These are phyloP conservation scores for Dryadula phaetusa DNA, from an alignment of 2,888 invertebrate genomes.

Conservation along the genomic window DNA sequence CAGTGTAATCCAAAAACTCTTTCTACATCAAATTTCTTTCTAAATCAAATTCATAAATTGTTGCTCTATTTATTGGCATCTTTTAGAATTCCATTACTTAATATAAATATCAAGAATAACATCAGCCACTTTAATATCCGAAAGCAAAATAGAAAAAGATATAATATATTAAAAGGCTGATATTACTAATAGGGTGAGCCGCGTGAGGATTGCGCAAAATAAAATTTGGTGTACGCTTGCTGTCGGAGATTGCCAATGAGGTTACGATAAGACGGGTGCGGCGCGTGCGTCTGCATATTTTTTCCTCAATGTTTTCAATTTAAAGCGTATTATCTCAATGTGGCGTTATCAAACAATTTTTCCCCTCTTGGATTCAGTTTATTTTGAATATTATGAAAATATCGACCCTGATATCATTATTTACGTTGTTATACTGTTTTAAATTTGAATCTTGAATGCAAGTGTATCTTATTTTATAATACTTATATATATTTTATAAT, in stretches of 20 bases:
- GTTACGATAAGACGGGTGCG: conserved; percentile 58
- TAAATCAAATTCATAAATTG: no score
- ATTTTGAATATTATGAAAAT: conserved; percentile 36
- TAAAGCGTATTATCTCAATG: conserved; percentile 47
- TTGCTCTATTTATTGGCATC: no score
- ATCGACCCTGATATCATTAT: conserved; percentile 20
- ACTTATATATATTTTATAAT: no score
- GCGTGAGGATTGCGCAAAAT: conserved; percentile 46
- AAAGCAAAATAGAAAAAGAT: background rate
- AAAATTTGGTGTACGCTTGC: conserved; percentile 56
- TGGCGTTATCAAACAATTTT: conserved; percentile 51
- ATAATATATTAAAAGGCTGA: background rate
- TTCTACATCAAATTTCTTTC: no score
- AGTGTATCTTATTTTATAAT: no score
- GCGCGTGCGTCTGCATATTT: conserved; percentile 70
- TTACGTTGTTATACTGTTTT: background rate
- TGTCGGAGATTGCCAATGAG: conserved; percentile 59
- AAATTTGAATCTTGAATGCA: background rate
- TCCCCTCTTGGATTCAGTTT: conserved; percentile 29
- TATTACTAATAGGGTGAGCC: conserved; percentile 24
- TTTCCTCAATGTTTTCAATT: conserved; percentile 63
- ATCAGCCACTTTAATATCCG: background rate
- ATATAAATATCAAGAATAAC: background rate
- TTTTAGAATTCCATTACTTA: no score
- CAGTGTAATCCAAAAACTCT: no score